These are phyloP conservation scores for Lepas anatifera DNA, from an alignment of 2,888 invertebrate genomes.

Conservation along the genomic window DNA sequence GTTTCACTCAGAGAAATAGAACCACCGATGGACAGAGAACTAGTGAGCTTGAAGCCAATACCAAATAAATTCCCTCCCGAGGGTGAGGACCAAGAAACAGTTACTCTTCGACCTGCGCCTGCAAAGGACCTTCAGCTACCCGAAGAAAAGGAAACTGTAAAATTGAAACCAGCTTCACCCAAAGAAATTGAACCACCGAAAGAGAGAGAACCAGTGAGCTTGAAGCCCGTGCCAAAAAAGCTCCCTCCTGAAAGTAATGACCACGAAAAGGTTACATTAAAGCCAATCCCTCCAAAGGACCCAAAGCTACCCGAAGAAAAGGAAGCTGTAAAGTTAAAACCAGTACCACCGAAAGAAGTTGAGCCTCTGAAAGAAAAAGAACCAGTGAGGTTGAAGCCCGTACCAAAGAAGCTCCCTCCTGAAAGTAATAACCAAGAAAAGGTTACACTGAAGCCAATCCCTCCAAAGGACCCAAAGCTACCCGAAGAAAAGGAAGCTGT, in stretches of 20 bases:
- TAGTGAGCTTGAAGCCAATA: background rate
- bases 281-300: background rate
- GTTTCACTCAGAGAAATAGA: background rate
- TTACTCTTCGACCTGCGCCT: background rate
- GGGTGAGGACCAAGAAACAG: background rate
- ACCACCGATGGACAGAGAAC: background rate
- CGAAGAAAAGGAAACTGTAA: background rate
- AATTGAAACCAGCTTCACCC: background rate
- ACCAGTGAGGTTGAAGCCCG: background rate
- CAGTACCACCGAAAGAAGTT: background rate
- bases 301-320: background rate
- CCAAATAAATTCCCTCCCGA: background rate
- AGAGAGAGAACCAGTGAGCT: background rate
- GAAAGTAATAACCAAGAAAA: slow-evolving; percentile 26
- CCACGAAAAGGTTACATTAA: too few species aligned
- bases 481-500: background rate
- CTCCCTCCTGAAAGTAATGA: background rate
- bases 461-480: background rate
- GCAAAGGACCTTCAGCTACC: background rate
- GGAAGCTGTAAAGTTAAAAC: background rate
- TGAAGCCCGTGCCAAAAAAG: background rate
- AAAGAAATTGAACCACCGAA: background rate
- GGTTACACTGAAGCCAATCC: background rate
- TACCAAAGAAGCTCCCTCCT: slow-evolving; percentile 21
- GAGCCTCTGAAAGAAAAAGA: slow-evolving; percentile 19